Base-by-base conservation (phyloP, 2,888 invertebrate species). In the Plusia festucae region DNA sequence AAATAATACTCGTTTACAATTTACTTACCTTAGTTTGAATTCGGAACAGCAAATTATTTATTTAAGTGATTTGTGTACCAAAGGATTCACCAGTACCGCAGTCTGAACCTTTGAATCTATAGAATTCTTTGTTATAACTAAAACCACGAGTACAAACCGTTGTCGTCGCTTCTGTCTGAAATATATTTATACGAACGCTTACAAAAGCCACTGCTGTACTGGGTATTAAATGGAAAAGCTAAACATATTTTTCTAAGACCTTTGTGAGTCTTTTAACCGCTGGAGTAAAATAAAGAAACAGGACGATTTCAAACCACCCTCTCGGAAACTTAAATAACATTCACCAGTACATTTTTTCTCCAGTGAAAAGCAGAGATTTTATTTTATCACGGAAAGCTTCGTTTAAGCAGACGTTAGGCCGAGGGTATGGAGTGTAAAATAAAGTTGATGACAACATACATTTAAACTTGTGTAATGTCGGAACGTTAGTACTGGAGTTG, bases 201-300 rank as follows among this genome's bases (percentile, higher is more conserved):
- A 72, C 65, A 75, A 66, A 70, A 72, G 62, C 60, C 54, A 67
- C 54, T 68, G 34, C 22, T 60, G 62, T 75, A 55, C 57, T 22
- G 16, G 24, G 68, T 65, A 77, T 73, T 71, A 74, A 68, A 77
- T 62, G 49, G 52, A 70, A 73, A 76, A 71, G 52, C 53, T 62
- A 68, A 74, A 63, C 55, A 63, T 78, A 66, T 71, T 75, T 75
- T 66, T 56, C 66, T 60, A 55, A 65, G 65, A 74, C 56, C 57
- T 67, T 65, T 78, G 57, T 70, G 27, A 18, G 60, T 55, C 58
- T 59, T 74, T 61, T 64, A 64, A 63, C 60, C 49, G 71, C n/a
- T 49, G 20, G 40, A 46, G 22, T 40, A 53, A 65, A 68, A 65
- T 57, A 76, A 77, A 67, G 54, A 49, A 78, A 62, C 40, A 61